Evolutionary conservation across 2,888 invertebrate genomes (phyloP).

Genomic region (Ellobium chinense): DNA sequence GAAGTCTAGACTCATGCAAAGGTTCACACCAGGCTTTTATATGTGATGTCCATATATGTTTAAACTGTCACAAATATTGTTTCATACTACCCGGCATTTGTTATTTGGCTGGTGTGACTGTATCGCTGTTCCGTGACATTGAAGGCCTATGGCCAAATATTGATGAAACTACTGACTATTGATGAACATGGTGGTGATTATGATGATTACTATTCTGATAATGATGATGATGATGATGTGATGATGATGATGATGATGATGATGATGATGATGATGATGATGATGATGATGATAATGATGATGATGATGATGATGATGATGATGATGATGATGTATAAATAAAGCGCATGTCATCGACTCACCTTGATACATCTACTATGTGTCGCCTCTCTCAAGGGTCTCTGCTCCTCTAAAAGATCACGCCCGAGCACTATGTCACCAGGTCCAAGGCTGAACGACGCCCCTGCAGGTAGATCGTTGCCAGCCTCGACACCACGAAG

Average conservation of each 20-base stretch:
- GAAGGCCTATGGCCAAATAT: no score
- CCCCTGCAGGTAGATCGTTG: constrained; percentile 8
- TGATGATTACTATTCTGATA: constrained; percentile 20
- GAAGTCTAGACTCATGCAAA: no score
- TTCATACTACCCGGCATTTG: no score
- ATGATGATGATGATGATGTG: no score
- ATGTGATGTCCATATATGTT: no score
- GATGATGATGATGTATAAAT: constrained; percentile 37
- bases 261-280: constrained; percentile 43
- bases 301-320: constrained; percentile 44
- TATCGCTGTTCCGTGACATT: no score
- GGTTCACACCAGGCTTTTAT: no score
- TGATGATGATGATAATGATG: constrained; percentile 43
- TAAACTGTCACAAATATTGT: no score
- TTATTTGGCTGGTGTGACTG: no score
- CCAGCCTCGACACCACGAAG: constrained; percentile 6
- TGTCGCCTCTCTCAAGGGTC: not conserved
- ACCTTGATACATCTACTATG: not conserved
- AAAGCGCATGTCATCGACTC: not conserved
- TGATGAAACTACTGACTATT: no score
- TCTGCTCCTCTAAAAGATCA: constrained; percentile 4
- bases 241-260: constrained; percentile 43
- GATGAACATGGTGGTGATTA: constrained; percentile 4
- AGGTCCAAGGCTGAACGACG: not conserved
- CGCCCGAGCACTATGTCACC: constrained; percentile 2